phyloP scores from a whole-genome alignment of 2,113 vertebrate genomes.

The Falcunculus frontatus region DNA sequence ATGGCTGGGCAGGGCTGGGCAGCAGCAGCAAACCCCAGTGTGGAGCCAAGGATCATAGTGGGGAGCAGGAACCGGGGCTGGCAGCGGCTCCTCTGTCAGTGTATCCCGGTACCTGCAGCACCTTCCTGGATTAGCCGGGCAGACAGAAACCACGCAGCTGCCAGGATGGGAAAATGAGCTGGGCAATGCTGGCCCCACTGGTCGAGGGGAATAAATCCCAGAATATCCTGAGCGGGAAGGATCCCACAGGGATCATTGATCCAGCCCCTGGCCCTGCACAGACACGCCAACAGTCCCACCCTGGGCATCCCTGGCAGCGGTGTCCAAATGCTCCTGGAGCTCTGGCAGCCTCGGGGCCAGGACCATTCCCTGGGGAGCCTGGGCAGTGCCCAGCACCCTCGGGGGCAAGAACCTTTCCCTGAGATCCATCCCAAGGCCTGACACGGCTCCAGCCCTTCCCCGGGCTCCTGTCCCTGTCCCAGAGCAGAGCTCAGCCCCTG shows the following conservation, averaged over 20 bases:
- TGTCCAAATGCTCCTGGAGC: neutral
- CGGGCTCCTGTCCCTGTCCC: neutral
- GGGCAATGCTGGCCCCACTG: neutral
- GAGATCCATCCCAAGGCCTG: neutral
- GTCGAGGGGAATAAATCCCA: neutral
- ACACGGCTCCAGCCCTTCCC: neutral
- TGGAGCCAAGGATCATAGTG: neutral
- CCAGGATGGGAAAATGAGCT: neutral
- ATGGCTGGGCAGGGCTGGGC: neutral
- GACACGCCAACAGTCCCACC: neutral
- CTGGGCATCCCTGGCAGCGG: neutral
- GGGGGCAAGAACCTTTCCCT: neutral
- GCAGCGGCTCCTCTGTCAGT: fast-evolving
- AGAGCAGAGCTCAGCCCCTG: neutral
- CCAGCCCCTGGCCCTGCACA: neutral
- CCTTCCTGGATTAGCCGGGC: neutral
- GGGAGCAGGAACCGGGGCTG: neutral
- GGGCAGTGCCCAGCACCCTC: neutral
- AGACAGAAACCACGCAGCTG: neutral
- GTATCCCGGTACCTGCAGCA: neutral
- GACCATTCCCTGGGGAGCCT: neutral
- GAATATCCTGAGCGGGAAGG: neutral
- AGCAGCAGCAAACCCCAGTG: neutral
- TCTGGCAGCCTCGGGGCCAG: neutral
- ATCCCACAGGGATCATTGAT: fast-evolving